These are phyloP conservation scores for Heliconius eleuchia DNA, from an alignment of 1,140 invertebrate genomes.

Conservation along the genomic window DNA sequence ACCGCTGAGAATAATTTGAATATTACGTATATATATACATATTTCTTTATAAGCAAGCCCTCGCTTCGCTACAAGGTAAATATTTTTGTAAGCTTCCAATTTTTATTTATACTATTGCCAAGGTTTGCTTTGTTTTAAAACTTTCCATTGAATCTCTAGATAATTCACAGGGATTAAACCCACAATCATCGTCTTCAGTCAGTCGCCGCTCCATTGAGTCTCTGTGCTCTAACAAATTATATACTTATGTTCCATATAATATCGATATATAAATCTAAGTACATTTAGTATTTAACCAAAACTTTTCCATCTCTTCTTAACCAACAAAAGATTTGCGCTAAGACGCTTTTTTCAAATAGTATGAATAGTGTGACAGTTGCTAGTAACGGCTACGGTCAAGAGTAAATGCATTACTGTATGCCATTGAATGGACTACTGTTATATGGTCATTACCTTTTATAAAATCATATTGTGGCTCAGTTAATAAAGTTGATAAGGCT, in stretches of 20 bases:
- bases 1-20: not conserved
- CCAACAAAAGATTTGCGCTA: not conserved
- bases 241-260: no score
- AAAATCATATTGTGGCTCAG: not conserved
- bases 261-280: no score
- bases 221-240: no score
- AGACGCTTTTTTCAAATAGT: slow-evolving; percentile 18
- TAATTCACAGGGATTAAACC: not conserved
- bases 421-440: slow-evolving; percentile 25
- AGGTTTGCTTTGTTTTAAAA: not conserved
- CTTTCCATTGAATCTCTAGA: no score
- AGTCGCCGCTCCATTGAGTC: not conserved
- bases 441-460: slow-evolving; percentile 20
- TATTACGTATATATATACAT: not conserved
- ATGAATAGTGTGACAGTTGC: slow-evolving; percentile 8
- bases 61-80: not conserved
- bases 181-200: not conserved
- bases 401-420: not conserved
- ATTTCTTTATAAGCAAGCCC: not conserved
- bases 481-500: not conserved
- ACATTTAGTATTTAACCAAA: not conserved
- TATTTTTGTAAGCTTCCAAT: not conserved
- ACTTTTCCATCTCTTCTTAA: not conserved
- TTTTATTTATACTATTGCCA: not conserved
- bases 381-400: slow-evolving; percentile 15